These are phyloP conservation scores for Drosophila aldrichi DNA, from an alignment of 2,888 invertebrate species.

Conservation along the genomic window DNA sequence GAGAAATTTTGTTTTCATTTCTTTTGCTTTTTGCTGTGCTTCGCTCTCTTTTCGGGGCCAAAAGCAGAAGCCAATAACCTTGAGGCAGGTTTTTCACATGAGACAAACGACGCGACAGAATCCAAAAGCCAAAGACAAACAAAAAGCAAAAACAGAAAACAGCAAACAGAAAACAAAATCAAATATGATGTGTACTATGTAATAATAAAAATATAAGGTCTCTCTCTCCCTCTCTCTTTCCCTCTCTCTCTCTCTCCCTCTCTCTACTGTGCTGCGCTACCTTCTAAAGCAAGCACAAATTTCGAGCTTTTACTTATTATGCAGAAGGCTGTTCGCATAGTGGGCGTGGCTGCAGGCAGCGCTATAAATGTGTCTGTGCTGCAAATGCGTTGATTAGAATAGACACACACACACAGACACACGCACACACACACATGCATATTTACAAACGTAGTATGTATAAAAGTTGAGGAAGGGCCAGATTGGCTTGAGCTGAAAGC, in stretches of 20 bases:
- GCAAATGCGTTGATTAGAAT: constrained; percentile 24
- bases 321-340: neutral
- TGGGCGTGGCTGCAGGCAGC: neutral
- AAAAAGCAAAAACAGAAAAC: constrained; percentile 22
- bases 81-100: constrained; percentile 79
- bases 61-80: constrained; percentile 77
- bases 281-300: constrained; percentile 6
- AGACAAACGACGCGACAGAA: constrained; percentile 30
- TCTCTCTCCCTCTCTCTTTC: too few relatives aligned
- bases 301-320: constrained; percentile 32
- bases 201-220: constrained; percentile 13
- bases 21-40: constrained; percentile 4
- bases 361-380: neutral
- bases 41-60: constrained; percentile 54
- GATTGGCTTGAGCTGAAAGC: neutral
- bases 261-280: neutral
- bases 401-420: neutral
- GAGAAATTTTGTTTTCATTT: constrained; percentile 62
- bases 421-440: neutral
- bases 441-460: neutral
- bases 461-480: constrained; percentile 2
- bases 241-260: neutral
- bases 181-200: constrained; percentile 30
- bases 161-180: constrained; percentile 26
- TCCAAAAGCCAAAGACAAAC: constrained; percentile 27